Evolutionary conservation across 1,140 invertebrate genomes (phyloP).

Genomic region (Glomeris maerens): DNA sequence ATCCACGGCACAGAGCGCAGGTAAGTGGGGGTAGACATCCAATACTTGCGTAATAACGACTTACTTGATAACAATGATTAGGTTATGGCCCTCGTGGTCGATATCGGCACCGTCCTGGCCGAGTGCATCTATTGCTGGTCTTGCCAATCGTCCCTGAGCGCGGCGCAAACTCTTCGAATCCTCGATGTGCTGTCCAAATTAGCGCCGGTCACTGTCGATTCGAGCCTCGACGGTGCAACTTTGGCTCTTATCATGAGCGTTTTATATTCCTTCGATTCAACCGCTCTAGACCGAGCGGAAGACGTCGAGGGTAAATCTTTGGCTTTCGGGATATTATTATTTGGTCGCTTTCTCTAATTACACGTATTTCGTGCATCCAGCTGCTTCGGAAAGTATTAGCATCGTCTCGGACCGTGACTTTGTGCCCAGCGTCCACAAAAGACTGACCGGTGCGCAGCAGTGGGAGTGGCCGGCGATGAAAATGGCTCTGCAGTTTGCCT

Average conservation of each 20-base stretch:
- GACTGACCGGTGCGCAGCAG: constrained; percentile 36
- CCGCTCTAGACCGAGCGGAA: constrained; percentile 46
- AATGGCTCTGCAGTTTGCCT: constrained; percentile 58
- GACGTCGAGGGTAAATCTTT: constrained; percentile 36
- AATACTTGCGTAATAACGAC: neutral
- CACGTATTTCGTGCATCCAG: constrained; percentile 29
- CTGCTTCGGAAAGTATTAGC: constrained; percentile 53
- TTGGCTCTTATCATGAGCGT: constrained; percentile 65
- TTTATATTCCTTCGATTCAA: constrained; percentile 69
- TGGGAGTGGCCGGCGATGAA: constrained; percentile 54
- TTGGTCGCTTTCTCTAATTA: constrained; percentile 17
- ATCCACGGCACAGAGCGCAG: constrained; percentile 59
- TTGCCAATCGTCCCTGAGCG: constrained; percentile 60
- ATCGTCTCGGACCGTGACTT: constrained; percentile 52
- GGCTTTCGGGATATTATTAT: constrained; percentile 3
- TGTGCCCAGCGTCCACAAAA: constrained; percentile 40
- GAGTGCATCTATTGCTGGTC: constrained; percentile 76
- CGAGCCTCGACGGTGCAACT: constrained; percentile 54
- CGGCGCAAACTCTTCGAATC: constrained; percentile 35
- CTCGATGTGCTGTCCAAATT: constrained; percentile 32
- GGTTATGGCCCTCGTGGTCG: constrained; percentile 60
- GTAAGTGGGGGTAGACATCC: constrained; percentile 21
- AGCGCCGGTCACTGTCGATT: constrained; percentile 28
- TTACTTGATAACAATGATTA: constrained; percentile 27
- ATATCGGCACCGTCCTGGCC: constrained; percentile 60